A percentile compares a stretch with the other conserved stretches of the same genome.
phyloP scores from a whole-genome alignment of 1,140 invertebrate genomes.

The Luehdorfia chinensis region DNA sequence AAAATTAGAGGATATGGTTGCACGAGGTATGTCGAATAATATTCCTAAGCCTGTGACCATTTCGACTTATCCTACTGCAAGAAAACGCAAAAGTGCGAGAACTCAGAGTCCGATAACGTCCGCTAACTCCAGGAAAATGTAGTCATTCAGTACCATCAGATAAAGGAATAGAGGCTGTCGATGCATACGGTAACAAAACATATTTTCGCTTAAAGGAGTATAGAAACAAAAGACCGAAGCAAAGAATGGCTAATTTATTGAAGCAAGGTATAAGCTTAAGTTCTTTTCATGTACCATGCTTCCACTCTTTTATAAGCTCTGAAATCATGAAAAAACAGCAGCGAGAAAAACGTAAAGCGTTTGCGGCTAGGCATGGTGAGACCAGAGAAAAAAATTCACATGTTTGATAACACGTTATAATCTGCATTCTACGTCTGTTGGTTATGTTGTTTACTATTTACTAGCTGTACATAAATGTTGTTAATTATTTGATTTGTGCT shows the following conservation, averaged over 20 bases:
- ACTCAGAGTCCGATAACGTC: conserved; percentile 2
- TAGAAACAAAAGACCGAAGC: conserved; percentile 42
- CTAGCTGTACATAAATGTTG: conserved; percentile 25
- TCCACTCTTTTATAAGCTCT: conserved; percentile 54
- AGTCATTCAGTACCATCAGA: conserved; percentile 45
- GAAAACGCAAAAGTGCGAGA: conserved; percentile 22
- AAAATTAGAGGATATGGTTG: conserved; percentile 40
- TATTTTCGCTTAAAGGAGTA: conserved; percentile 47
- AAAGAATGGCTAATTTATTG: conserved; percentile 37
- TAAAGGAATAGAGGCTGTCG: conserved; percentile 52
- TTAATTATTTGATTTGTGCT: conserved; percentile 51
- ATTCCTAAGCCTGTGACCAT: conserved; percentile 35
- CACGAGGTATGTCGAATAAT: conserved; percentile 47
- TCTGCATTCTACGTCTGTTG: no score
- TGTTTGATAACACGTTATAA: no score
- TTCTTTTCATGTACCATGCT: conserved; percentile 63
- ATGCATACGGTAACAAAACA: conserved; percentile 48
- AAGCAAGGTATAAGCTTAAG: conserved; percentile 55
- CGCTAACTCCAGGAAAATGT: conserved; percentile 33
- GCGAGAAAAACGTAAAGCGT: conserved; percentile 27
- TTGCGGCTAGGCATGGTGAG: conserved; percentile 23
- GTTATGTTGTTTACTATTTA: no score
- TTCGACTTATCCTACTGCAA: conserved; percentile 9
- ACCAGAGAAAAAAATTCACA: no score
- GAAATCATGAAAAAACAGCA: conserved; percentile 50